Evolutionary conservation across 1,140 invertebrate species (phyloP).

Genomic region (Trichomalopsis sarcophagae): DNA sequence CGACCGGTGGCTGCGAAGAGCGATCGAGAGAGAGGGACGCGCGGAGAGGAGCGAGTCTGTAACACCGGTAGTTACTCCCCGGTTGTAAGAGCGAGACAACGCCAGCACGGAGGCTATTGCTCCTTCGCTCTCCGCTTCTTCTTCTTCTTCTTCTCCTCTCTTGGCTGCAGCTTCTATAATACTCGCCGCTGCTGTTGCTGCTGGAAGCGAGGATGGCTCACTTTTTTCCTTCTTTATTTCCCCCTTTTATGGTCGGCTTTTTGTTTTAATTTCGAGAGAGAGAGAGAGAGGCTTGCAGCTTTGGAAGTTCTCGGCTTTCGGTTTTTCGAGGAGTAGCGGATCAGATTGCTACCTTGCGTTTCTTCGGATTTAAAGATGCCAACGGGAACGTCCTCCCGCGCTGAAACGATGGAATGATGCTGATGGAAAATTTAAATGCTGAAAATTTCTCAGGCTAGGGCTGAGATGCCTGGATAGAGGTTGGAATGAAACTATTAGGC

Average conservation of each 20-base stretch:
- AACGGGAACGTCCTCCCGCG: not conserved
- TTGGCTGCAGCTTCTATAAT: not conserved
- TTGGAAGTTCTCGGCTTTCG: not conserved
- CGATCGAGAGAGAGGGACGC: not conserved
- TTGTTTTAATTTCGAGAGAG: not conserved
- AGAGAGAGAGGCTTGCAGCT: not conserved
- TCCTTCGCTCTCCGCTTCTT: constrained; percentile 34
- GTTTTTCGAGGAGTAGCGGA: not conserved
- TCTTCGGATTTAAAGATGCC: not conserved
- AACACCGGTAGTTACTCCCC: constrained; percentile 45
- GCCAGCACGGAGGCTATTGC: constrained; percentile 44
- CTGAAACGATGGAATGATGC: too few relatives aligned
- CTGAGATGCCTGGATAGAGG: not conserved
- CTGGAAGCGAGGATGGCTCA: constrained; percentile 8
- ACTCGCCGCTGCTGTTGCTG: not conserved
- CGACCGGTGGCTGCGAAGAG: constrained; percentile 11
- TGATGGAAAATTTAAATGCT: not conserved
- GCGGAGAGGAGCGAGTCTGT: constrained; percentile 23
- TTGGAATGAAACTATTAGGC: constrained; percentile 3
- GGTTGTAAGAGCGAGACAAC: constrained; percentile 50
- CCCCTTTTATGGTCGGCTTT: not conserved
- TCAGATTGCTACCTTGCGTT: not conserved
- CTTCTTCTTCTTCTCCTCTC: not conserved
- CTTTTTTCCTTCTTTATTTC: constrained; percentile 22
- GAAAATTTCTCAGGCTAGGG: not conserved